phyloP scores from a whole-genome alignment of 2,113 vertebrate genomes.

The Lynx canadensis region DNA sequence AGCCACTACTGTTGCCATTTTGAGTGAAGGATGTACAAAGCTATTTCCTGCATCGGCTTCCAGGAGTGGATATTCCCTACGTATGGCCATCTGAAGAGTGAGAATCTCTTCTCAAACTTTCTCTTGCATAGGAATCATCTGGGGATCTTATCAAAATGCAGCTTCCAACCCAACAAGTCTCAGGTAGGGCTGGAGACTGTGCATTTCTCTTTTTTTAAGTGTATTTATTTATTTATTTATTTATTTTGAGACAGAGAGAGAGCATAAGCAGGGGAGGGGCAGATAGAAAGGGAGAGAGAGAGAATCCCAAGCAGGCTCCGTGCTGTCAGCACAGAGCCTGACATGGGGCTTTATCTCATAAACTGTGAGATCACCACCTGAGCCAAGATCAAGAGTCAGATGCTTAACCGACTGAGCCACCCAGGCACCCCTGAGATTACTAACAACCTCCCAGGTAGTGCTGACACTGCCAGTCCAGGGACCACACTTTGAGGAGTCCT shows the following conservation, averaged over 20 bases:
- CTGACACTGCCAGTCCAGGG: not conserved
- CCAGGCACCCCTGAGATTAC: not conserved
- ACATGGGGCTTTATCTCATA: too few species aligned
- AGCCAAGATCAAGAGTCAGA: not conserved
- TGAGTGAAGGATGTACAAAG: not conserved
- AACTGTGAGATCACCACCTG: not conserved
- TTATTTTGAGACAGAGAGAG: not conserved
- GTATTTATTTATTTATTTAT: not conserved
- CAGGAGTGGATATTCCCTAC: not conserved
- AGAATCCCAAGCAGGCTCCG: too few species aligned
- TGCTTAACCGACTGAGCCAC: not conserved
- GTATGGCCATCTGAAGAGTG: not conserved
- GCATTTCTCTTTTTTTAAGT: not conserved
- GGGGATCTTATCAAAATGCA: not conserved
- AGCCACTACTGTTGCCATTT: not conserved
- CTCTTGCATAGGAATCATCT: not conserved
- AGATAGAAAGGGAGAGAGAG: too few species aligned
- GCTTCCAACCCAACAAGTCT: not conserved
- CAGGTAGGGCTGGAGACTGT: not conserved
- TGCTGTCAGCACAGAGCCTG: too few species aligned
- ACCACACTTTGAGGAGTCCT: not conserved
- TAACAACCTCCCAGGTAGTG: not conserved
- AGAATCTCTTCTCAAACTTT: not conserved
- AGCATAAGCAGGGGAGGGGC: too few species aligned
- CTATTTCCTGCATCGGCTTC: not conserved